phyloP scores from a whole-genome alignment of 2,888 invertebrate species.

The Drosophila paramelanica region DNA sequence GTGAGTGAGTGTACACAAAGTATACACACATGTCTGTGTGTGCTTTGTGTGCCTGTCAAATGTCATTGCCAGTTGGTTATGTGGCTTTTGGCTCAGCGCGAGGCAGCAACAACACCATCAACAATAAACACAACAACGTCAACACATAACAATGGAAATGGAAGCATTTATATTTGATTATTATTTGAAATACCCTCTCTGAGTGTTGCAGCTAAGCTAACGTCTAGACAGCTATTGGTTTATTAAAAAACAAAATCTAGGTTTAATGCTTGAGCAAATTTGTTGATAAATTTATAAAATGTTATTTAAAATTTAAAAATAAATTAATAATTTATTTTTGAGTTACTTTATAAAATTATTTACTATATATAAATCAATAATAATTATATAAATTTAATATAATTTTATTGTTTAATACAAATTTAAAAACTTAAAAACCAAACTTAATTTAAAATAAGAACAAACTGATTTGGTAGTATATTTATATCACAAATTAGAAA shows the following conservation, averaged over 20 bases:
- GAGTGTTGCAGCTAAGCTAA: not conserved
- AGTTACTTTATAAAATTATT: too few relatives aligned
- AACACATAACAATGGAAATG: slow-evolving; percentile 73
- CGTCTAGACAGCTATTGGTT: not conserved
- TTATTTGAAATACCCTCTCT: slow-evolving; percentile 55
- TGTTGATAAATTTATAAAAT: too few relatives aligned
- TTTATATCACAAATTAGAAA: too few relatives aligned
- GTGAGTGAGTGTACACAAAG: slow-evolving; percentile 29
- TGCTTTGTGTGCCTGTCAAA: slow-evolving; percentile 64
- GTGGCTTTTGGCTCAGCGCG: slow-evolving; percentile 69
- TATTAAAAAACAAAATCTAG: not conserved
- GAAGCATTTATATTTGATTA: slow-evolving; percentile 66
- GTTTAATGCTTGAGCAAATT: not conserved
- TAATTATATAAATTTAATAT: too few relatives aligned
- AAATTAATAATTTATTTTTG: too few relatives aligned
- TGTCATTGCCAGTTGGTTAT: slow-evolving; percentile 78
- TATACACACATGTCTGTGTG: slow-evolving; percentile 1
- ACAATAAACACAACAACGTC: slow-evolving; percentile 21
- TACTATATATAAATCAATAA: too few relatives aligned
- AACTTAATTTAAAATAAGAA: too few relatives aligned
- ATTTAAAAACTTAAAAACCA: too few relatives aligned
- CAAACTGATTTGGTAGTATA: too few relatives aligned
- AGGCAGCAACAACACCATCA: slow-evolving; percentile 47
- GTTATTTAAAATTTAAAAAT: too few relatives aligned
- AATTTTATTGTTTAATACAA: too few relatives aligned